These are phyloP conservation scores for Noctua janthina DNA, from an alignment of 2,888 invertebrate genomes.

Conservation along the genomic window DNA sequence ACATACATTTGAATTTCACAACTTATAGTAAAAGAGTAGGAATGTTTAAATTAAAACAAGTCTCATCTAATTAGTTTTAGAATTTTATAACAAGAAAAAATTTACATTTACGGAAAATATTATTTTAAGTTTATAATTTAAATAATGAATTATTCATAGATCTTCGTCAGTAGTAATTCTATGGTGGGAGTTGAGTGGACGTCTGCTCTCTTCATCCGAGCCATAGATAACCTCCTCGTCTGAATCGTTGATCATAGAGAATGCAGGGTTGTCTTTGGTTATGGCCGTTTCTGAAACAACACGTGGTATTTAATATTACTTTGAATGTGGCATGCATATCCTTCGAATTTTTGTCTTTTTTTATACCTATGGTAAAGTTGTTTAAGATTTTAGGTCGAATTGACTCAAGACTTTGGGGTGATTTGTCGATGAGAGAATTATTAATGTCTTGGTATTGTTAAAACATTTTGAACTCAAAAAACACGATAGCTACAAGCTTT, in stretches of 20 bases:
- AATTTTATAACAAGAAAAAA: constrained; percentile 81
- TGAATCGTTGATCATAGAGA: constrained; percentile 99
- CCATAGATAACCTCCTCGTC: constrained; percentile 99
- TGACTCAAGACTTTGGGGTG: not conserved
- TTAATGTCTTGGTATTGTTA: not conserved
- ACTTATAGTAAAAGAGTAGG: not conserved
- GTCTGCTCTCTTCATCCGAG: constrained; percentile 96
- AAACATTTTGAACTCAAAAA: not conserved
- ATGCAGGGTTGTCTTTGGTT: constrained; percentile 98
- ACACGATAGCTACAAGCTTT: too few species aligned
- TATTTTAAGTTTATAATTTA: constrained; percentile 61
- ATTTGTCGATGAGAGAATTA: not conserved
- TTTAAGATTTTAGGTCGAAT: not conserved
- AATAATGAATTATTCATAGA: constrained; percentile 77
- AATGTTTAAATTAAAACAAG: constrained; percentile 35
- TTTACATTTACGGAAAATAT: constrained; percentile 71
- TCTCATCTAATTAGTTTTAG: constrained; percentile 60
- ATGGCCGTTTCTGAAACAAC: constrained; percentile 94
- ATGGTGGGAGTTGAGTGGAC: constrained; percentile 93
- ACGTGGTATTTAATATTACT: constrained; percentile 7
- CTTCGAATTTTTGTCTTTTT: not conserved
- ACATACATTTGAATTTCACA: not conserved
- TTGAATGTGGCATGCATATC: not conserved
- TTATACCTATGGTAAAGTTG: not conserved
- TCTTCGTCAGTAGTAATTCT: constrained; percentile 91